phyloP scores from a whole-genome alignment of 2,888 invertebrate genomes.

The Tromatobia lineatoria region DNA sequence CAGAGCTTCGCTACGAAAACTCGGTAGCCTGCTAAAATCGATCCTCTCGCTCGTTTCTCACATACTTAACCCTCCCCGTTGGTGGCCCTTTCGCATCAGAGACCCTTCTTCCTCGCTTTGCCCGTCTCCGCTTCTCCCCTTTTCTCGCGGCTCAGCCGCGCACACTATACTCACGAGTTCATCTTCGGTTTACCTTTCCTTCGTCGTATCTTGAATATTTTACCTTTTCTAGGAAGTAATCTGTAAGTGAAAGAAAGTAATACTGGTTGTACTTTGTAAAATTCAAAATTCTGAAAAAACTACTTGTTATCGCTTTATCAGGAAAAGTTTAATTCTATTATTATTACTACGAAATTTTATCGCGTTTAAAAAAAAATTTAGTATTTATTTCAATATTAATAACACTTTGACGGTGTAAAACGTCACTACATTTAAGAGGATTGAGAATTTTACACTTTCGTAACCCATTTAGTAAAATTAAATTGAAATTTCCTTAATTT shows the following conservation, averaged over 20 bases:
- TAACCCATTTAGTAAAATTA: no score
- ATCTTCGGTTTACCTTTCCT: neutral
- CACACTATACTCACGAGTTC: neutral
- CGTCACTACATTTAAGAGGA: no score
- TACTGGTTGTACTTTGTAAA: neutral
- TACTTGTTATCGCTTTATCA: neutral
- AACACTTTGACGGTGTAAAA: no score
- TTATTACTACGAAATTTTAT: neutral
- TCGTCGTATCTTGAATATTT: neutral
- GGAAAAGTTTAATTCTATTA: neutral
- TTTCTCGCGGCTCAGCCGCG: slow-evolving; percentile 58
- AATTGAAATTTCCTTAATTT: no score
- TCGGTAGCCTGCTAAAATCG: slow-evolving; percentile 64
- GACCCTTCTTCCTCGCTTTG: slow-evolving; percentile 30
- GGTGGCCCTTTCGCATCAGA: slow-evolving; percentile 34
- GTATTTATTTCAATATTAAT: no score
- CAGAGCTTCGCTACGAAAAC: slow-evolving; percentile 61
- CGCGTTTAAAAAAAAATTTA: no score
- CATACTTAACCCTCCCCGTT: slow-evolving; percentile 68
- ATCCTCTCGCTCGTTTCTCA: slow-evolving; percentile 71
- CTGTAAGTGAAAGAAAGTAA: neutral
- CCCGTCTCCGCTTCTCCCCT: slow-evolving; percentile 24
- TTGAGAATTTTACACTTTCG: no score
- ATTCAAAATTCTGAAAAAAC: neutral
- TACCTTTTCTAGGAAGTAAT: neutral